Percentiles rank a stretch among this genome's conserved stretches.
These are phyloP conservation scores for Tetheella fluctuosa DNA, from an alignment of 2,888 invertebrate species.

Conservation along the genomic window DNA sequence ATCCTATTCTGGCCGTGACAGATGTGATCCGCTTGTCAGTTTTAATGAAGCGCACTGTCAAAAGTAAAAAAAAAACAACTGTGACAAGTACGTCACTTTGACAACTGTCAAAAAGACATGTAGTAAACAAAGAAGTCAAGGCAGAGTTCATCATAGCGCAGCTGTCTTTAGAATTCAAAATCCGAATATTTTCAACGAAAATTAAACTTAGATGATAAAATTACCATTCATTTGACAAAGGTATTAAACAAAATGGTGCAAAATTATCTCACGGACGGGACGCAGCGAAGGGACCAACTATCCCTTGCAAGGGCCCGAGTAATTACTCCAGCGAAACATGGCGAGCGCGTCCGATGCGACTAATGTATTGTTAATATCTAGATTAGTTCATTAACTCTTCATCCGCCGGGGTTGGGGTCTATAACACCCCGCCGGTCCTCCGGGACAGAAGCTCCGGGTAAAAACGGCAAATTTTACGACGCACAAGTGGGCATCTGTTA, in stretches of 20 bases:
- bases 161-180: background rate
- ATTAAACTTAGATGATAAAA: background rate
- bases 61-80: slow-evolving; percentile 23
- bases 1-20: slow-evolving; percentile 26
- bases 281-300: slow-evolving; percentile 42
- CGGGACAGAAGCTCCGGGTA: slow-evolving; percentile 46
- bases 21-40: slow-evolving; percentile 8
- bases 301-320: slow-evolving; percentile 51
- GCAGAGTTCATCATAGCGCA: background rate
- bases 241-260: slow-evolving; percentile 26
- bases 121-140: background rate
- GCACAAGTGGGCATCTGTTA: slow-evolving; percentile 64
- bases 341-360: slow-evolving; percentile 74
- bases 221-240: background rate
- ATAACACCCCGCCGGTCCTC: slow-evolving; percentile 37
- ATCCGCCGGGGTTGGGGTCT: slow-evolving; percentile 55
- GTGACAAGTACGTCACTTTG: slow-evolving; percentile 26
- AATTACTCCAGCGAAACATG: slow-evolving; percentile 61
- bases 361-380: slow-evolving; percentile 84
- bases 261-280: slow-evolving; percentile 36
- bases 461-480: slow-evolving; percentile 67
- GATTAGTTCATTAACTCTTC: slow-evolving; percentile 84
- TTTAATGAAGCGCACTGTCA: slow-evolving; percentile 6
- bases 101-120: slow-evolving; percentile 4
- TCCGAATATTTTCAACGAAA: background rate